Evolutionary conservation across 2,797 vertebrate genomes (phyloP).

Genomic region (Phyllotis vaccarum): DNA sequence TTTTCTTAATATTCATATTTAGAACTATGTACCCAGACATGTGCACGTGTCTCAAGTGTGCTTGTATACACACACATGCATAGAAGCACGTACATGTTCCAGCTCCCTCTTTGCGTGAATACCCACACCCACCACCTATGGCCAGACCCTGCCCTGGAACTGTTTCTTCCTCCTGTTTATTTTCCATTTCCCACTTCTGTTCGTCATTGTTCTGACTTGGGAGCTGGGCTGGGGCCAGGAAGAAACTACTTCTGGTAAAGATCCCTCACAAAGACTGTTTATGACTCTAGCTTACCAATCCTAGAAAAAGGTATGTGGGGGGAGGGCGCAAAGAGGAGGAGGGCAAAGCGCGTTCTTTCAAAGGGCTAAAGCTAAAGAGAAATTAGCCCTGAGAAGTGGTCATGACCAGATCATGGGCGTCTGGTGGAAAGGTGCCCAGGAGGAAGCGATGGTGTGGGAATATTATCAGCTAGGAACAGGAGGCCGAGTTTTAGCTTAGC

Average conservation of each 20-base stretch:
- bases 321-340: not conserved
- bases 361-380: not conserved
- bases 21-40: not conserved
- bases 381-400: not conserved
- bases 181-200: slow-evolving; percentile 71
- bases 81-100: not conserved
- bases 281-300: not conserved
- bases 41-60: not conserved
- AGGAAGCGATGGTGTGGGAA: not conserved
- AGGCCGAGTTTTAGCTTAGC: not conserved
- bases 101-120: not conserved
- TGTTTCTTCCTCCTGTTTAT: slow-evolving; percentile 72
- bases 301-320: not conserved
- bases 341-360: not conserved
- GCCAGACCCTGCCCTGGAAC: not conserved
- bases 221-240: slow-evolving; percentile 62
- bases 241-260: slow-evolving; percentile 59
- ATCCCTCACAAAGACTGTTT: slow-evolving; percentile 45
- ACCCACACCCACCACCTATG: not conserved
- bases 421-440: rapidly evolving
- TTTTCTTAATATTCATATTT: not conserved
- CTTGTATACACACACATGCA: not conserved
- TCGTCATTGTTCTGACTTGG: slow-evolving; percentile 74
- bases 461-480: not conserved
- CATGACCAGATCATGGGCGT: not conserved